phyloP scores from a whole-genome alignment of 2,797 vertebrate species.

The Cuculus canorus region DNA sequence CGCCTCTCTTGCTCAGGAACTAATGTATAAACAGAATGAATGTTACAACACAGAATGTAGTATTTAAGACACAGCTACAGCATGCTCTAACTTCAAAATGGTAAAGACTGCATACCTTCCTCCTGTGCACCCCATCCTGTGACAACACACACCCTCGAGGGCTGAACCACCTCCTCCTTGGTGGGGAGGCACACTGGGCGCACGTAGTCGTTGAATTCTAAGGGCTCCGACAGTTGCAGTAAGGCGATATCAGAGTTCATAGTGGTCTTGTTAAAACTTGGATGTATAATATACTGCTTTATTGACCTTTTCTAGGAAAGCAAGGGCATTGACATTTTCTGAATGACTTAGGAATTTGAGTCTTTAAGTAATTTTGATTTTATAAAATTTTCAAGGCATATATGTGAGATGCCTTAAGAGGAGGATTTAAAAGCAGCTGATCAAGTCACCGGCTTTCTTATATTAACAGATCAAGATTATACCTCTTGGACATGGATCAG shows the following conservation, averaged over 20 bases:
- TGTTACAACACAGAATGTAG: neutral
- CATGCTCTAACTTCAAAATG: neutral
- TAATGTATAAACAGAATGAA: neutral
- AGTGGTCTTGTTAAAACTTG: constrained; percentile 62
- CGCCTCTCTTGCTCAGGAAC: neutral
- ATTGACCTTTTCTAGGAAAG: constrained; percentile 57
- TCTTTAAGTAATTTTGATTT: neutral
- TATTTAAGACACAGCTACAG: neutral
- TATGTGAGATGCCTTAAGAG: neutral
- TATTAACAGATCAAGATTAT: neutral
- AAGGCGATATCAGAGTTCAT: constrained; percentile 59
- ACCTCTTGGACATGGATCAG: neutral
- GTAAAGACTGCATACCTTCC: constrained; percentile 19
- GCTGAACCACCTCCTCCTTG: constrained; percentile 11
- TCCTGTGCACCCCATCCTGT: constrained; percentile 46
- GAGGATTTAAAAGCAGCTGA: neutral
- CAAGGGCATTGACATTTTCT: neutral
- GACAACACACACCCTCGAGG: constrained; percentile 31
- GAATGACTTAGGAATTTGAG: neutral
- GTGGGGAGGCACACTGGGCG: constrained; percentile 39
- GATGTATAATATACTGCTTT: constrained; percentile 52
- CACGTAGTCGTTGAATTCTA: constrained; percentile 37
- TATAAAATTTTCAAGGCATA: neutral
- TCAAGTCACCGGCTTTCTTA: neutral
- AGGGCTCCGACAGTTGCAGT: constrained; percentile 30